Base-by-base conservation (phyloP, 2,113 vertebrate species). In the Actinemys pallida region DNA sequence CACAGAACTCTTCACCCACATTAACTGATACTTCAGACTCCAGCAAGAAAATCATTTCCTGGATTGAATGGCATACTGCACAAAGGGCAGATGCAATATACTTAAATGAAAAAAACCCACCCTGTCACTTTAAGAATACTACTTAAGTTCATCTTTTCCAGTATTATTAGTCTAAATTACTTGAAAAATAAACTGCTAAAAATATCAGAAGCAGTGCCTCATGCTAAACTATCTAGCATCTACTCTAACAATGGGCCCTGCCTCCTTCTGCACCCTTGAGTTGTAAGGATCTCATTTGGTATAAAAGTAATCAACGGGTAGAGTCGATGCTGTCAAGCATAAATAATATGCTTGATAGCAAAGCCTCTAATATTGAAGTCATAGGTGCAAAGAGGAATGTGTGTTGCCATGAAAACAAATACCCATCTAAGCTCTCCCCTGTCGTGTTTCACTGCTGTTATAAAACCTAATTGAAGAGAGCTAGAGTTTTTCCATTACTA, bases 1-100 rank as follows among this genome's bases (percentile, higher is more conserved):
- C 49, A 80, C 7, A 12, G 81, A 96, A 75, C 45, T 80, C 27
- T 96, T 92, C 80, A 87, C 52, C 27, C 59, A 8, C 42, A 93
- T 2, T 90, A 96, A 93, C 93, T 95, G 93, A 95, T 96, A 89
- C 81, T 89, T 93, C 78, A 92, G 82, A 92, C 92, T 96, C 81
- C 93, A 92, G 93, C 56, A 92, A 93, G 89, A 94, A 95, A 94
- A 96, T 75, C 83, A 84, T 45, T 56, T 57, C 22, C 62, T 92
- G 81, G 5, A 78, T 72, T 86, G 72, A 87, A 82, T 35, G 84
- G 45, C 45, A 20, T 89, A 62, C 17, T 86, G 62, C 69, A 87
- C 83, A 80, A 95, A 78, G 87, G 65, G 87, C 25, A 87, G 81
- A 81, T 22, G 59, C 82, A 78, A 17, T 27, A 22, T 81, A 49